Conservation (phyloP, 2,113 vertebrate genomes). For the Tragelaphus scriptus region DNA sequence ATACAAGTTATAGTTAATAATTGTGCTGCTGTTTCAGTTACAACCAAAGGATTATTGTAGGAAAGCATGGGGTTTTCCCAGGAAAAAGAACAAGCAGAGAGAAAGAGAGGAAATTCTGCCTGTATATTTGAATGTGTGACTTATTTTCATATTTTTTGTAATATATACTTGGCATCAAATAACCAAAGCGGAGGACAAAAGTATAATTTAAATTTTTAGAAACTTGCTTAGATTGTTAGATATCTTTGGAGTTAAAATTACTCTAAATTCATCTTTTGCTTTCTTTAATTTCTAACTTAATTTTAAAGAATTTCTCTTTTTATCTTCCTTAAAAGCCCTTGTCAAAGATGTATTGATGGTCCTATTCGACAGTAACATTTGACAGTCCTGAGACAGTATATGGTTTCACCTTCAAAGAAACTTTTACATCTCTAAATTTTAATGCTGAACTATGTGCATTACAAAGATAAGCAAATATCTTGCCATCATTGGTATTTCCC, state of each 20-base stretch:
- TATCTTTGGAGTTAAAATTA: not conserved
- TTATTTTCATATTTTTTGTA: not conserved
- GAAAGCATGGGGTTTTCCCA: not conserved
- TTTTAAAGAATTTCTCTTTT: not conserved
- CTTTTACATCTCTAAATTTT: not conserved
- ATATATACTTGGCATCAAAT: not conserved
- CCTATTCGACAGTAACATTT: not conserved
- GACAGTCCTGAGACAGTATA: not conserved
- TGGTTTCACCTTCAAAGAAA: not conserved
- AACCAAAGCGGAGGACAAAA: not conserved
- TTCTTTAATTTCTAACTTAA: not conserved
- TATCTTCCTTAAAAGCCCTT: not conserved
- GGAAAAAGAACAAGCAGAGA: not conserved
- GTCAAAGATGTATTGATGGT: not conserved
- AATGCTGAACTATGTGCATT: not conserved
- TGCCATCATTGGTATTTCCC: not conserved
- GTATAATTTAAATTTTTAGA: not conserved
- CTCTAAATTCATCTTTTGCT: not conserved
- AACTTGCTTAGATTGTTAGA: not conserved
- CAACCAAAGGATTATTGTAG: not conserved
- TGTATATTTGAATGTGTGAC: not conserved
- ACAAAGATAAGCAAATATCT: not conserved
- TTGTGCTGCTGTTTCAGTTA: not conserved
- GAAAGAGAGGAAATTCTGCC: not conserved
- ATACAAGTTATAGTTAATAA: not conserved